A percentile compares a stretch with the other conserved stretches of the same genome.
Evolutionary conservation across 2,888 invertebrate species (phyloP).

Genomic region (Zaprionus bogoriensis): DNA sequence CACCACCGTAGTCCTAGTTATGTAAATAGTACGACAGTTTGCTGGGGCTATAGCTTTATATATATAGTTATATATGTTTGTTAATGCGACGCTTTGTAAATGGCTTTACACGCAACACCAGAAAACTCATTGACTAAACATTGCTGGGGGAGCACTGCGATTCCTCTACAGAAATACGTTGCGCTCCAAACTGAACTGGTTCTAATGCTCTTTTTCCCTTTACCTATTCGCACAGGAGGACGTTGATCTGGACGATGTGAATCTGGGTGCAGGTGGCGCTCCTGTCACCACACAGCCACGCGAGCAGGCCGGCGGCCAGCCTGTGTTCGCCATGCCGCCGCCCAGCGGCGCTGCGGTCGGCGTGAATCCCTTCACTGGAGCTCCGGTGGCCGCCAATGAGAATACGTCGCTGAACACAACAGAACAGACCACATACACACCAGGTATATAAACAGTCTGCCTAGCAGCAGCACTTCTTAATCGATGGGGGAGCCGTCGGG

Average conservation of each 20-base stretch:
- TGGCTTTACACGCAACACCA: constrained; percentile 22
- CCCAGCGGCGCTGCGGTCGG: constrained; percentile 79
- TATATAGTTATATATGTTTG: no score
- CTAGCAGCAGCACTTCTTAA: neutral
- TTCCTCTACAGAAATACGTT: neutral
- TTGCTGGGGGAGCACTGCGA: constrained; percentile 21
- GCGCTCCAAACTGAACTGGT: neutral
- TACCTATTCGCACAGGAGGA: constrained; percentile 81
- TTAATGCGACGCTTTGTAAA: constrained; percentile 26
- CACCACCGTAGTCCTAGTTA: neutral
- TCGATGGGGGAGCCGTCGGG: neutral
- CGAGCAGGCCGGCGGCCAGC: constrained; percentile 78
- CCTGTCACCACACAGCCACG: constrained; percentile 80
- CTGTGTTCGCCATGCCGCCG: constrained; percentile 82
- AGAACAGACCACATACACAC: constrained; percentile 83
- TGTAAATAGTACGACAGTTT: constrained; percentile 21
- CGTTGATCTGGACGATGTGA: constrained; percentile 81
- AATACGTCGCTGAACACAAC: constrained; percentile 82
- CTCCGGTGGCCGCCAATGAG: constrained; percentile 81
- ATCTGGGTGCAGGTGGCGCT: constrained; percentile 70
- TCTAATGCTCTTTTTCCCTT: neutral
- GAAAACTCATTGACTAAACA: constrained; percentile 70
- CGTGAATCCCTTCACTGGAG: constrained; percentile 82
- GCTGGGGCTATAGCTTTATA: constrained; percentile 27
- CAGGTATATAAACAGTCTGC: constrained; percentile 81